phyloP scores from a whole-genome alignment of 2,888 invertebrate species.

The Tubiluchus corallicola region DNA sequence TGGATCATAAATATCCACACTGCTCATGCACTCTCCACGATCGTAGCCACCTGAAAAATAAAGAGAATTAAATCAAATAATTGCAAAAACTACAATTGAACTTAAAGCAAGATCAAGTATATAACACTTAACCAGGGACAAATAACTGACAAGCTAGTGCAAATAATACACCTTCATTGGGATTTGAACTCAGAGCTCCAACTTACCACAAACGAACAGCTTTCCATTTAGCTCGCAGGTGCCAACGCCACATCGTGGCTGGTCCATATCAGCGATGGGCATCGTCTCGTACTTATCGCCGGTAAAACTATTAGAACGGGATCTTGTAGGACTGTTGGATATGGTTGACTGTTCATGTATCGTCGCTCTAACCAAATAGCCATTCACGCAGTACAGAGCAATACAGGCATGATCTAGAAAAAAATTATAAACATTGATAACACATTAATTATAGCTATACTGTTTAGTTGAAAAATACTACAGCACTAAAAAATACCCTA shows the following conservation, averaged over 20 bases:
- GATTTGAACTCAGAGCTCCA: constrained; percentile 8
- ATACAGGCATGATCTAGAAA: no score
- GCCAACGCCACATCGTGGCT: constrained; percentile 53
- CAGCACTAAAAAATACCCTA: no score
- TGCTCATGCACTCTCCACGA: constrained; percentile 56
- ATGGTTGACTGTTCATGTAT: no score
- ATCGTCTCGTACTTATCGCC: constrained; percentile 30
- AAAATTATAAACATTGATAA: no score
- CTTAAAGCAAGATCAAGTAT: constrained; percentile 9
- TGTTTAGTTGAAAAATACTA: no score
- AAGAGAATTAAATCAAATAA: constrained; percentile 6
- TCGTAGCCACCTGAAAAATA: constrained; percentile 48
- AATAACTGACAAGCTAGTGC: background rate
- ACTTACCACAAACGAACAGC: constrained; percentile 55
- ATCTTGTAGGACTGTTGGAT: no score
- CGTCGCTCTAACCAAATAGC: no score
- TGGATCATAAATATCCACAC: constrained; percentile 54
- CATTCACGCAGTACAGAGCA: no score
- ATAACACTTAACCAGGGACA: constrained; percentile 8
- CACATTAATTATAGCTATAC: no score
- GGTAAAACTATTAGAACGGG: no score
- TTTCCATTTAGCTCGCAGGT: constrained; percentile 47
- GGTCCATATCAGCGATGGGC: constrained; percentile 40
- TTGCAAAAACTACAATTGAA: background rate
- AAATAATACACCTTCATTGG: constrained; percentile 4